These are phyloP conservation scores for Atherinomorus stipes DNA, from an alignment of 2,113 vertebrate genomes.

Conservation along the genomic window DNA sequence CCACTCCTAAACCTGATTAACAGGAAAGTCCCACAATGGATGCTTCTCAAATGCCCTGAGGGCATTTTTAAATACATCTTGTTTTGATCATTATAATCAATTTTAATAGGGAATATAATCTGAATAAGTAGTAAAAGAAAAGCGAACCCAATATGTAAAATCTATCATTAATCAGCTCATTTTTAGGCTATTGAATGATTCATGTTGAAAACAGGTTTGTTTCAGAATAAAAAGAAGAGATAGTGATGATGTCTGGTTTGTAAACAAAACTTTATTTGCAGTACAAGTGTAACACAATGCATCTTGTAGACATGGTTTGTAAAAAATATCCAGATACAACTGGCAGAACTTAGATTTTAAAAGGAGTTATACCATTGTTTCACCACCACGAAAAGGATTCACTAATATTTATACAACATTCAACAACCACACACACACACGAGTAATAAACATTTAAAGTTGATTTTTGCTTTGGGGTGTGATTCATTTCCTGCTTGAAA, in stretches of 20 bases:
- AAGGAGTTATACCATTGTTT: neutral
- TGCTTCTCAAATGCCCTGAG: neutral
- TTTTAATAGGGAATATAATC: neutral
- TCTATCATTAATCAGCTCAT: neutral
- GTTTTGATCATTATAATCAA: conserved; percentile 3
- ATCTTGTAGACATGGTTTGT: conserved; percentile 25
- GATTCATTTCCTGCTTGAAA: conserved; percentile 38
- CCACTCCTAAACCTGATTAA: conserved; percentile 74
- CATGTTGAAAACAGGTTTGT: neutral
- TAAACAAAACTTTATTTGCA: conserved; percentile 77
- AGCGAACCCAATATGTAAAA: too few relatives aligned
- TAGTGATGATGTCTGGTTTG: conserved; percentile 7
- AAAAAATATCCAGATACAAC: conserved; percentile 27
- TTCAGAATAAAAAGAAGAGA: neutral
- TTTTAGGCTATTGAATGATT: neutral
- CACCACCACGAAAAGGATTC: neutral
- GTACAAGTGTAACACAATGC: conserved; percentile 4
- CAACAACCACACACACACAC: conserved; percentile 16
- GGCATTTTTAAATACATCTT: neutral
- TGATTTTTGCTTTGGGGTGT: conserved; percentile 27
- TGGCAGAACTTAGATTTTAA: neutral
- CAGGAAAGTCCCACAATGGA: conserved; percentile 52
- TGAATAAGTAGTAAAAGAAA: too few relatives aligned
- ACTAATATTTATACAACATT: neutral
- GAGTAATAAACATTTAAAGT: conserved; percentile 9